Conservation (phyloP, 2,113 vertebrate genomes). For the Amazona guildingii region DNA sequence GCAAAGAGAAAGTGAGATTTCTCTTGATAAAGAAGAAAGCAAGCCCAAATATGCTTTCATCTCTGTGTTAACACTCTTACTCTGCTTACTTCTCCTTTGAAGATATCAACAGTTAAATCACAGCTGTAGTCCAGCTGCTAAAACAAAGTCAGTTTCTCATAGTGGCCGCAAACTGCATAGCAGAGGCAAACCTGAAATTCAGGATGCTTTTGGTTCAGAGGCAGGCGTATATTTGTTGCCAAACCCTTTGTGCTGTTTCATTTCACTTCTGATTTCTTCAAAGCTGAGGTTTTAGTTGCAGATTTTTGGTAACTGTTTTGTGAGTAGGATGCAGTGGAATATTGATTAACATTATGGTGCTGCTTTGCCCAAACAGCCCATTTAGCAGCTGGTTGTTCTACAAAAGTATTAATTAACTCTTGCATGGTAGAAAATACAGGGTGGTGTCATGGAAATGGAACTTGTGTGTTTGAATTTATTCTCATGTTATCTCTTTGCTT, state of each 20-base stretch:
- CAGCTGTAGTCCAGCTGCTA: background rate
- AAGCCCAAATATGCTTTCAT: background rate
- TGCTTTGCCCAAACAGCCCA: background rate
- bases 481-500: background rate
- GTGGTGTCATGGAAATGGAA: background rate
- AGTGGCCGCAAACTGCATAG: background rate
- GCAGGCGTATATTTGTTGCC: background rate
- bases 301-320: background rate
- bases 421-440: background rate
- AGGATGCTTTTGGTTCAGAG: background rate
- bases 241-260: background rate
- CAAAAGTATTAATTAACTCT: background rate
- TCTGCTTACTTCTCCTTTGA: background rate
- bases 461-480: background rate
- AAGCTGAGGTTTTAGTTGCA: background rate
- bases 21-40: background rate
- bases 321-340: background rate
- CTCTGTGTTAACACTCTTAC: background rate
- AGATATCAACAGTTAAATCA: background rate
- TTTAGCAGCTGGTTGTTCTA: background rate
- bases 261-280: background rate
- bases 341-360: background rate
- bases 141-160: background rate
- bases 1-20: background rate
- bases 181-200: background rate